These are phyloP conservation scores for Volucella inanis DNA, from an alignment of 2,888 invertebrate genomes.

Conservation along the genomic window DNA sequence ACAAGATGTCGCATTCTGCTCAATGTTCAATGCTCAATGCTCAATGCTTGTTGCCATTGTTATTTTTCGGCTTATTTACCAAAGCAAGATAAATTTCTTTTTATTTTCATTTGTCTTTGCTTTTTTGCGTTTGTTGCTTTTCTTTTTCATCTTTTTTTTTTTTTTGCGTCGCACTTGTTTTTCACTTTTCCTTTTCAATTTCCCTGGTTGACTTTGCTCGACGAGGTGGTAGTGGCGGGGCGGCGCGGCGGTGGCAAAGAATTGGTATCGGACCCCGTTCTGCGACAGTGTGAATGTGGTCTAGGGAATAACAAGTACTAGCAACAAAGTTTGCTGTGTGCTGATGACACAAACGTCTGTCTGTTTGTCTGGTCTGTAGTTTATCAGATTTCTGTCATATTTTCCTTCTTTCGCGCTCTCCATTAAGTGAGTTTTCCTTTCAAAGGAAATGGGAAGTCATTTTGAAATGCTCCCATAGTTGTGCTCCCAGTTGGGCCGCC, in stretches of 20 bases:
- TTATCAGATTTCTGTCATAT: constrained; percentile 63
- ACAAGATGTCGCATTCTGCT: constrained; percentile 71
- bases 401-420: not conserved
- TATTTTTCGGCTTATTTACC: constrained; percentile 70
- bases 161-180: constrained; percentile 7
- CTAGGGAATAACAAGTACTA: not conserved
- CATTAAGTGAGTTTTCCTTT: constrained; percentile 12
- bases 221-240: not conserved
- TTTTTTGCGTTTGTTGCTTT: constrained; percentile 11
- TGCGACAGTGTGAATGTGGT: not conserved
- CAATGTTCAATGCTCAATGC: not conserved
- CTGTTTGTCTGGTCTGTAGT: constrained; percentile 28
- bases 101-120: constrained; percentile 19
- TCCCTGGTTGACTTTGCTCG: constrained; percentile 6
- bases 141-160: constrained; percentile 1
- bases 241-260: not conserved
- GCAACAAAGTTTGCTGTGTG: constrained; percentile 8
- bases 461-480: not conserved
- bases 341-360: constrained; percentile 36
- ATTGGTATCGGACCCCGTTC: not conserved
- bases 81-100: constrained; percentile 66
- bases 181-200: constrained; percentile 44
- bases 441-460: constrained; percentile 8
- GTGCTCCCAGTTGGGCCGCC: not conserved
- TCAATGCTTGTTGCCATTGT: constrained; percentile 42